Evolutionary conservation across 2,113 vertebrate genomes (phyloP), one percentile per base, ranked within the genome.

Genomic region (Pardalotus punctatus): DNA sequence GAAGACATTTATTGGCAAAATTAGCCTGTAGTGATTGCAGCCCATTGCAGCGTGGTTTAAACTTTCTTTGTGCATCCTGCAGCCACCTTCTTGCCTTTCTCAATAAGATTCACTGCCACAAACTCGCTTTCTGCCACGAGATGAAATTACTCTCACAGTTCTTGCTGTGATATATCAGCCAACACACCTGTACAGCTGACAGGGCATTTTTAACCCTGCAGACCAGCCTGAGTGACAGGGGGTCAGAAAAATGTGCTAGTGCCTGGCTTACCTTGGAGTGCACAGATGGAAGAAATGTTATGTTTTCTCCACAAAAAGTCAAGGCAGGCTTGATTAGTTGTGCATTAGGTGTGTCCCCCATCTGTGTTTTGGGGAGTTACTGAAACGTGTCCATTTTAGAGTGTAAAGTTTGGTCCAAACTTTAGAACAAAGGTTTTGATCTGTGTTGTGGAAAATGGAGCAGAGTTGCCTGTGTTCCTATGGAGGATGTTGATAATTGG

Each of bases 221-320:
- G 64, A 11, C 45, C 36, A 25, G 18, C 12, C 62, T 10, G 40
- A 35, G 40, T 11, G 1, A 0, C 42, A 11, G 60, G 14, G 27
- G 42, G 0, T 24, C 10, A 13, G 12, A 45, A 36, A 14, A 73
- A 8, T 0, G 0, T 66, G 28, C 11, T 21, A 16, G 11, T 29
- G 20, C 22, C 62, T 70, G 71, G 16, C 28, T 71, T 58, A 28
- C 2, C 54, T 11, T 19, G 25, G 22, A 18, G 6, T 18, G 28
- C 29, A 33, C 45, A 61, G 17, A 4, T 40, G 45, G 61, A 38
- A 60, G 27, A 53, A 90, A 69, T 28, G 10, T 16, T 14, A 14
- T 0, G 1, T 76, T 92, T 72, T 43, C 40, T 84, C 70, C 1
- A 40, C 51, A 78, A 67, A 38, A 73, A 82, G 79, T 48, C 11